These are phyloP conservation scores for Resseliella maxima DNA, from an alignment of 2,888 invertebrate genomes.

Conservation along the genomic window DNA sequence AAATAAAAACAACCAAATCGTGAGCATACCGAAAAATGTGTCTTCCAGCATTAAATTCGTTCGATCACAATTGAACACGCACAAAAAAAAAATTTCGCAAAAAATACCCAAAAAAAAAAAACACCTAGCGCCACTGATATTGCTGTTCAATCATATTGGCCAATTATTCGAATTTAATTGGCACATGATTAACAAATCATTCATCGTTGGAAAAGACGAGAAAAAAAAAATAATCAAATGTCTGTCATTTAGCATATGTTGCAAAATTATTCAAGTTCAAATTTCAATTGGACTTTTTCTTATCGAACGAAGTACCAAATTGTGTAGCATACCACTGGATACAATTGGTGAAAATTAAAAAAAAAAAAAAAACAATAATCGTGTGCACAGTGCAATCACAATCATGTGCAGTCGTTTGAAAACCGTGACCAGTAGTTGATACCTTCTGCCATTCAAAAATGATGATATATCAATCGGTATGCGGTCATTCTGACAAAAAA, in stretches of 20 bases:
- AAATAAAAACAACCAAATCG: too few species aligned
- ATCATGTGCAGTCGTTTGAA: neutral
- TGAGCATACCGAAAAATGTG: too few species aligned
- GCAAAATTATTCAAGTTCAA: slow-evolving; percentile 17
- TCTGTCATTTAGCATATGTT: neutral
- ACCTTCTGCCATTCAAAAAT: neutral
- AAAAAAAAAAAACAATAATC: neutral
- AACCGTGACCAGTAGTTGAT: slow-evolving; percentile 21
- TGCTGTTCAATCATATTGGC: neutral
- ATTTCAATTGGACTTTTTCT: slow-evolving; percentile 20
- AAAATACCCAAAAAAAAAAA: neutral
- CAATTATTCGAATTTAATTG: slow-evolving; percentile 2
- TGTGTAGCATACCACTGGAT: neutral
- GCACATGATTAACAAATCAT: slow-evolving; percentile 20
- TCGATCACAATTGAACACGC: too few species aligned
- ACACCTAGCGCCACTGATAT: slow-evolving; percentile 20
- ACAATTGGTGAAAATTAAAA: neutral
- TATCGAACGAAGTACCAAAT: neutral
- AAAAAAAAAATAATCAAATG: neutral
- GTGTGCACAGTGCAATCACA: slow-evolving; percentile 20
- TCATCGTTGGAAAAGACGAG: neutral
- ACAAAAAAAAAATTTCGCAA: neutral
- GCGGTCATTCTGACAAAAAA: neutral
- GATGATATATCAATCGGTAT: slow-evolving; percentile 6
- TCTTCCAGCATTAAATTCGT: too few species aligned